Evolutionary conservation across 2,797 vertebrate genomes (phyloP).

Genomic region (Chelonia mydas): DNA sequence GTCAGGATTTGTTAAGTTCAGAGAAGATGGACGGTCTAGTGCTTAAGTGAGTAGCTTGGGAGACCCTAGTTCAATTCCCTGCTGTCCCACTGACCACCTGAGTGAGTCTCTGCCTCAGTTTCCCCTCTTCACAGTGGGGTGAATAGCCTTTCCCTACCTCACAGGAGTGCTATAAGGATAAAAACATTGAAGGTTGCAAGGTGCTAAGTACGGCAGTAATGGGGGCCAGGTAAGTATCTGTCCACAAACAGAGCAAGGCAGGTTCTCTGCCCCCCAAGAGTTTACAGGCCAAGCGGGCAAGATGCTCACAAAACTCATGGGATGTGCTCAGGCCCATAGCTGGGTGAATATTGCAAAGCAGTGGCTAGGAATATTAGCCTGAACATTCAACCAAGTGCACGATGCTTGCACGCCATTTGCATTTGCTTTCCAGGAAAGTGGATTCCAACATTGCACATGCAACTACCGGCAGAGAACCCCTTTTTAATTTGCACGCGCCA

Average conservation of each 20-base stretch:
- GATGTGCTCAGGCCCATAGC: neutral
- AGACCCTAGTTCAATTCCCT: neutral
- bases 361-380: neutral
- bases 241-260: neutral
- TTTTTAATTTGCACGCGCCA: neutral
- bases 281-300: neutral
- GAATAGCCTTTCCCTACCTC: neutral
- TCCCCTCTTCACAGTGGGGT: neutral
- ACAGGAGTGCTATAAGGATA: neutral
- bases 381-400: neutral
- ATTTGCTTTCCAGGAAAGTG: neutral
- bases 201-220: neutral
- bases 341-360: neutral
- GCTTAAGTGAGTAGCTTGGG: neutral
- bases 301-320: neutral
- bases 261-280: neutral
- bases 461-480: neutral
- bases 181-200: neutral
- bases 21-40: neutral
- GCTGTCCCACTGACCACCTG: neutral
- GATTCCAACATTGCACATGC: neutral
- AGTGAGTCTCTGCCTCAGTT: neutral
- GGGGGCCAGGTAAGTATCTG: neutral
- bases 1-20: neutral
- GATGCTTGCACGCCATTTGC: neutral